Evolutionary conservation across 2,113 vertebrate species (phyloP), one percentile per base, ranked within the genome.

Genomic region (Turnix velox): DNA sequence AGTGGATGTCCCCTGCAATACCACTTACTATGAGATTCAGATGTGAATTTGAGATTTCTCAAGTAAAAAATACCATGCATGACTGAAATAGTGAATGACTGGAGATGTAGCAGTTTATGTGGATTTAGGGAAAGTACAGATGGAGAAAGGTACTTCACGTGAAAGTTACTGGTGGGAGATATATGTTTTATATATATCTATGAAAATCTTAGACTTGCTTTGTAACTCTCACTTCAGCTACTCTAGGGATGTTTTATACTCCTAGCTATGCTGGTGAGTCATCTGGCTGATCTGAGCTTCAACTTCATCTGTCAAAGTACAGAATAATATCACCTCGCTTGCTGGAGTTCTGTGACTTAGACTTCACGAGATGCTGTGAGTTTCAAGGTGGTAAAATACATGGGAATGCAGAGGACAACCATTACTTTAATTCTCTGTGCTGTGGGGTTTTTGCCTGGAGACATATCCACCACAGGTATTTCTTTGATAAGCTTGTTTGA

Each of bases 401-500:
- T 55, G 59, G 13, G 51, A 96, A 88, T 88, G 83, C 75, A 95
- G 68, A 94, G 33, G 46, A 72, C 48, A 55, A 67, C 71, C 88
- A 83, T 92, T 80, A 88, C 10, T 78, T 82, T 84, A 49, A 82
- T 82, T 82, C 9, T 52, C 23, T 57, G 7, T 72, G 40, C 45
- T 85, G 77, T 52, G 66, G 33, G 18, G 2, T 27, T 92, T 91
- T 94, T 92, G 15, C 89, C 28, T 48, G 72, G 77, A 91, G 84
- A 65, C 28, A 20, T 72, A 78, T 91, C 57, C 79, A 89, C 94
- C 93, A 87, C 81, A 95, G 54, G 57, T 61, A 91, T 95, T 94
- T 87, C 84, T 94, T 95, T 89, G 87, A 94, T 91, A 96, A 94
- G 48, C 39, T 68, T 65, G 19, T 91, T 94, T 96, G 89, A 94